Base-by-base conservation (phyloP, 2,888 invertebrate genomes). In the Daptonema setosum region DNA sequence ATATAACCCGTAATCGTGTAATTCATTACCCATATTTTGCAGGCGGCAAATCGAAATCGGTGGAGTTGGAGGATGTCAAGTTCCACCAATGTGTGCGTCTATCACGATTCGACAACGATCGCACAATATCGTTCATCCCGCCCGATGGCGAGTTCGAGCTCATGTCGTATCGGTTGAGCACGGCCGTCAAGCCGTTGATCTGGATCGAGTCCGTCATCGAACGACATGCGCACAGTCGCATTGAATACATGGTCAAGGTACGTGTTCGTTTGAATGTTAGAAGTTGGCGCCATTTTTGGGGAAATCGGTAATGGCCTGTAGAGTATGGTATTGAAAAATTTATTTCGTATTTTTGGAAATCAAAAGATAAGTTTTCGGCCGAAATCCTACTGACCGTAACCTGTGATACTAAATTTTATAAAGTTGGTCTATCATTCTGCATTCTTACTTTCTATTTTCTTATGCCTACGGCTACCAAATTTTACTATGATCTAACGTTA, bases 141-240 rank as follows among this genome's bases (percentile, higher is more conserved):
- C 95, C 95, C 0, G 95, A 95, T 76, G 95, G 95, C 24, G 95
- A 95, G 72, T 95, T 97, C 76, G 95, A 97, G 72, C 75, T 97
- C 58, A 97, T 97, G 93, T 91, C 91, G 0, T 95, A 95, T 72
- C 80, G 93, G 56, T 76, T 95, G 41, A 93, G 88, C 72, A 95
- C 93, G 22, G 91, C 91, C 73, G 90, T 85, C 66, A 95, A 97
- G 69, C 95, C 95, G 0, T 73, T 95, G 60, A 91, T 95, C 69
- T 95, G 95, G 95, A 93, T 97, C 60, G 95, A 97, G 72, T 91
- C 93, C 5, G 88, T 91, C 1, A 93, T 95, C 68, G 95, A 95
- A 71, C 80, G 91, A 26, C 91, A 95, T 74, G 87, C 85, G 17
- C 93, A 95, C 73, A 91, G 91, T 57, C 78, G 95, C 61, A 91